These are phyloP conservation scores for Furnarius figulus DNA, from an alignment of 2,113 vertebrate species.

Conservation along the genomic window DNA sequence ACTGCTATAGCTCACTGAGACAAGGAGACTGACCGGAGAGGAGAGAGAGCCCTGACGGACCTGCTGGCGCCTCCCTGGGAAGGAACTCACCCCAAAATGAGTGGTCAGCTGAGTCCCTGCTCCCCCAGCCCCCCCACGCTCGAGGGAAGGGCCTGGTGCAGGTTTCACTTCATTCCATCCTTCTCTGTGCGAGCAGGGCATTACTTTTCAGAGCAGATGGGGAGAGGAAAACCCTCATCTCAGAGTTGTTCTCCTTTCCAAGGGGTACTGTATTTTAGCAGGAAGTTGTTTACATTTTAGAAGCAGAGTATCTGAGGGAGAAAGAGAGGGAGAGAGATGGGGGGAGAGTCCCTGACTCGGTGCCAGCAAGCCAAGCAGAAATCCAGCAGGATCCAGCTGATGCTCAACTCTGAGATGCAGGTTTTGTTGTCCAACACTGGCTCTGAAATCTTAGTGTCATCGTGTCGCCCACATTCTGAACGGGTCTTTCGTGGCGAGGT, in stretches of 20 bases:
- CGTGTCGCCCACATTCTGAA: conserved; percentile 73
- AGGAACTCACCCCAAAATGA: conserved; percentile 69
- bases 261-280: conserved; percentile 68
- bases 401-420: conserved; percentile 78
- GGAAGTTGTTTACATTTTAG: conserved; percentile 52
- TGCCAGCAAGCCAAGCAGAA: conserved; percentile 45
- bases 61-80: conserved; percentile 75
- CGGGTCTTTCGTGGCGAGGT: conserved; percentile 77
- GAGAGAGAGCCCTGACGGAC: conserved; percentile 69
- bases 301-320: conserved; percentile 36
- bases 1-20: conserved; percentile 82
- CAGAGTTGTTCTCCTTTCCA: conserved; percentile 80
- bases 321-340: neutral
- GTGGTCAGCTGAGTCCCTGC: conserved; percentile 77
- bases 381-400: neutral
- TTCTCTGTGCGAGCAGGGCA: conserved; percentile 75
- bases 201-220: conserved; percentile 72
- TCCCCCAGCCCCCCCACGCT: conserved; percentile 70
- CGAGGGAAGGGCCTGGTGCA: conserved; percentile 76
- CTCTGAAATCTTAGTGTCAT: conserved; percentile 71
- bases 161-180: conserved; percentile 77
- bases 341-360: conserved; percentile 3
- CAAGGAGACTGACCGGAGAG: conserved; percentile 77
- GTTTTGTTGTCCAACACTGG: conserved; percentile 78
- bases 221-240: conserved; percentile 82